These are phyloP conservation scores for Athripsodes cinereus DNA, from an alignment of 2,888 invertebrate species.

Conservation along the genomic window DNA sequence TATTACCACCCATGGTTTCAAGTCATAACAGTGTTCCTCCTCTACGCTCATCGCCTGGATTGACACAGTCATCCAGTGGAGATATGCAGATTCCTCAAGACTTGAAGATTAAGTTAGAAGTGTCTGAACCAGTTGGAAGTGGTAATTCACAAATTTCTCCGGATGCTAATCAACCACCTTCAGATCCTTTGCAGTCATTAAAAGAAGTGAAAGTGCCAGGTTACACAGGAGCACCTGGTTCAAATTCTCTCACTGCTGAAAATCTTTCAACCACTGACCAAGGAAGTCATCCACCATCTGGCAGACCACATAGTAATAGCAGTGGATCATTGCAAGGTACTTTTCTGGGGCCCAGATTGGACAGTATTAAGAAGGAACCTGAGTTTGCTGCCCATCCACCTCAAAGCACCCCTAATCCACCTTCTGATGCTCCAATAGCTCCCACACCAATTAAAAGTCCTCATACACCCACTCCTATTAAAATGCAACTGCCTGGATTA, in stretches of 20 bases:
- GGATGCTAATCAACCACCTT: constrained; percentile 47
- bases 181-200: constrained; percentile 70
- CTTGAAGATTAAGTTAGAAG: constrained; percentile 50
- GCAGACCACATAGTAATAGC: constrained; percentile 46
- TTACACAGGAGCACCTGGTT: constrained; percentile 53
- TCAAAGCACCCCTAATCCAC: constrained; percentile 40
- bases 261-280: constrained; percentile 44
- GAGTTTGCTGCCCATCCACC: constrained; percentile 42
- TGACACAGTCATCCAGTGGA: constrained; percentile 15
- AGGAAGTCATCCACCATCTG: constrained; percentile 45
- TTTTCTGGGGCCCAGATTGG: constrained; percentile 60
- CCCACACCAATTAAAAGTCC: constrained; percentile 53
- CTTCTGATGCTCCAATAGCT: constrained; percentile 37
- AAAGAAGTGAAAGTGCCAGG: constrained; percentile 77
- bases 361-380: constrained; percentile 70
- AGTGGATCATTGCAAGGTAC: constrained; percentile 46
- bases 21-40: constrained; percentile 34
- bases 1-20: constrained; percentile 42
- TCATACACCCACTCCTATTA: constrained; percentile 49
- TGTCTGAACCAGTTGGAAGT: constrained; percentile 39
- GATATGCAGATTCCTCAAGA: constrained; percentile 48
- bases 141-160: constrained; percentile 32
- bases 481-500: constrained; percentile 40
- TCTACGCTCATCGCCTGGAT: constrained; percentile 29
- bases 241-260: constrained; percentile 38